phyloP scores from a whole-genome alignment of 2,888 invertebrate species.

The Melieria crassipennis region DNA sequence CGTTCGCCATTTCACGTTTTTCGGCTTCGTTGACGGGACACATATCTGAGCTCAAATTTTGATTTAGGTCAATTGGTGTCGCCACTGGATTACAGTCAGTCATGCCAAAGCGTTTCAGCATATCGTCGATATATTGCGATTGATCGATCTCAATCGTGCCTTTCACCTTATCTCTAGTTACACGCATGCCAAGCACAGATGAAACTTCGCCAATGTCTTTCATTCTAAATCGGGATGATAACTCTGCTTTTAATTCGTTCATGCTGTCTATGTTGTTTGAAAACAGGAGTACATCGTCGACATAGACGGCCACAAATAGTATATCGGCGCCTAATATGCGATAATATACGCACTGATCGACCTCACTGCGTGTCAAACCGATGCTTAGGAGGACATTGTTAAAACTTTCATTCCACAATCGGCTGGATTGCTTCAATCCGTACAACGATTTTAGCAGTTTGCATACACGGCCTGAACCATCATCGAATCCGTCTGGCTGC shows the following conservation, averaged over 20 bases:
- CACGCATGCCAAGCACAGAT: constrained; percentile 19
- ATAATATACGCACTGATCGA: constrained; percentile 25
- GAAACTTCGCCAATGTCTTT: constrained; percentile 23
- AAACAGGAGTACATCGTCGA: constrained; percentile 39
- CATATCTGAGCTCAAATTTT: constrained; percentile 8
- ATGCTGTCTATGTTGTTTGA: constrained; percentile 11
- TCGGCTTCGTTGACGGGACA: neutral
- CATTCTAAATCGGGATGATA: constrained; percentile 19
- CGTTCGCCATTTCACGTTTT: constrained; percentile 7
- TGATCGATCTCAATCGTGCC: constrained; percentile 13
- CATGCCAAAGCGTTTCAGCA: constrained; percentile 8
- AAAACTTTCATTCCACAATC: constrained; percentile 28
- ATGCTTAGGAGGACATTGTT: constrained; percentile 7
- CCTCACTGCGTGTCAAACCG: constrained; percentile 1
- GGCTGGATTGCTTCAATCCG: constrained; percentile 42
- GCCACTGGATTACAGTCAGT: constrained; percentile 13
- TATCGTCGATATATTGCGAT: constrained; percentile 9
- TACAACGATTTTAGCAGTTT: constrained; percentile 41
- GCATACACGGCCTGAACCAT: constrained; percentile 37
- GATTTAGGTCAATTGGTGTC: constrained; percentile 3
- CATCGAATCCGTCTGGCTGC: constrained; percentile 36
- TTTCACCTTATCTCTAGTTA: constrained; percentile 4
- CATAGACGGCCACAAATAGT: constrained; percentile 35
- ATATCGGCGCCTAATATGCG: neutral
- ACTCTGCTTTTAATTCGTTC: constrained; percentile 9